Conservation (phyloP, 2,113 vertebrate genomes). For the Ochotona princeps region DNA sequence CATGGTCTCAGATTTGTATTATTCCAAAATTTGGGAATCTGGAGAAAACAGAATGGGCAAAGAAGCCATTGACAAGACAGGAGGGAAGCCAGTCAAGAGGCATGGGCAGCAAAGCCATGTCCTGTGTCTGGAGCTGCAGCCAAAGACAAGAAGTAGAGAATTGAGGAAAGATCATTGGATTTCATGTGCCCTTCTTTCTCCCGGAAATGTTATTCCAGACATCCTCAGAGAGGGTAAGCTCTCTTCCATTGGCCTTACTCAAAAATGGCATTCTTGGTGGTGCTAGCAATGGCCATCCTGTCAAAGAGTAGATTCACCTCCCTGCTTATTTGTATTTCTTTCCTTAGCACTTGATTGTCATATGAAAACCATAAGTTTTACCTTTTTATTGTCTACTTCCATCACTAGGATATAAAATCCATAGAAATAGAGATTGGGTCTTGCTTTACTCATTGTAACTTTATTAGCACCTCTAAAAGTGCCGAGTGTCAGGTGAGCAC, state of each 20-base stretch:
- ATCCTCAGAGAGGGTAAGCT: neutral
- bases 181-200: neutral
- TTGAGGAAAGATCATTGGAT: neutral
- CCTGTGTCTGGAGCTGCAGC: neutral
- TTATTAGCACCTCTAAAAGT: neutral
- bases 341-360: neutral
- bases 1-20: neutral
- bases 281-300: neutral
- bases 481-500: neutral
- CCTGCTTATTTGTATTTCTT: neutral
- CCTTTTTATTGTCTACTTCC: neutral
- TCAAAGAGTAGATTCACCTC: neutral
- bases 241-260: neutral
- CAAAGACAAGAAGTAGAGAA: neutral
- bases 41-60: neutral
- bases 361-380: neutral
- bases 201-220: neutral
- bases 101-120: neutral
- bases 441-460: neutral
- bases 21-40: neutral
- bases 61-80: neutral
- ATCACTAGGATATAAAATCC: conserved; percentile 16
- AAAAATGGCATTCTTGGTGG: neutral
- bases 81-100: neutral
- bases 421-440: neutral